Conservation (phyloP, 2,888 invertebrate species). For the Diplolepis rosae region DNA sequence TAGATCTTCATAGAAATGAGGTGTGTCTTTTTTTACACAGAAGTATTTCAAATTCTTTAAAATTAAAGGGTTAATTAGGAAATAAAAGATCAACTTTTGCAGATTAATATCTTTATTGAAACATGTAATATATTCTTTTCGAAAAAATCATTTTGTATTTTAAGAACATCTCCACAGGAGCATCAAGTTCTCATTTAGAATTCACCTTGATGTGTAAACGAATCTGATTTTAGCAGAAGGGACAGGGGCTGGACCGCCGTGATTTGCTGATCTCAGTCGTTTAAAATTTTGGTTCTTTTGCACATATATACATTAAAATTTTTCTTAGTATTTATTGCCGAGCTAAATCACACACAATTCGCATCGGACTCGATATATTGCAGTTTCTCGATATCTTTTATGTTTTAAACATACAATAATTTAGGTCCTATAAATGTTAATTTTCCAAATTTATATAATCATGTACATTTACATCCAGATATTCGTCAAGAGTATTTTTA, state of each 20-base stretch:
- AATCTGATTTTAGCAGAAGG: conserved; percentile 40
- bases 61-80: conserved; percentile 20
- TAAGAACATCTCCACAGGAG: conserved; percentile 1
- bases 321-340: background rate
- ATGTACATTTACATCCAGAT: conserved; percentile 29
- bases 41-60: too few relatives aligned
- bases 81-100: background rate
- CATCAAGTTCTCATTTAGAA: conserved; percentile 23
- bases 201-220: background rate
- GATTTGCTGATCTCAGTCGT: conserved; percentile 47
- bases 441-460: background rate
- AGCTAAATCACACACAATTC: background rate
- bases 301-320: background rate
- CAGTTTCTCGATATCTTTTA: background rate
- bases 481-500: background rate
- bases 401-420: conserved; percentile 4
- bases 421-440: background rate
- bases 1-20: too few relatives aligned
- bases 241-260: conserved; percentile 57
- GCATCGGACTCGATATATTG: background rate
- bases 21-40: too few relatives aligned
- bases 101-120: conserved; percentile 18
- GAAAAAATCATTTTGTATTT: conserved; percentile 4
- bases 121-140: conserved; percentile 29
- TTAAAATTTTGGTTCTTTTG: conserved; percentile 12